phyloP scores from a whole-genome alignment of 2,797 vertebrate genomes.

The Leptatherina wallacei region DNA sequence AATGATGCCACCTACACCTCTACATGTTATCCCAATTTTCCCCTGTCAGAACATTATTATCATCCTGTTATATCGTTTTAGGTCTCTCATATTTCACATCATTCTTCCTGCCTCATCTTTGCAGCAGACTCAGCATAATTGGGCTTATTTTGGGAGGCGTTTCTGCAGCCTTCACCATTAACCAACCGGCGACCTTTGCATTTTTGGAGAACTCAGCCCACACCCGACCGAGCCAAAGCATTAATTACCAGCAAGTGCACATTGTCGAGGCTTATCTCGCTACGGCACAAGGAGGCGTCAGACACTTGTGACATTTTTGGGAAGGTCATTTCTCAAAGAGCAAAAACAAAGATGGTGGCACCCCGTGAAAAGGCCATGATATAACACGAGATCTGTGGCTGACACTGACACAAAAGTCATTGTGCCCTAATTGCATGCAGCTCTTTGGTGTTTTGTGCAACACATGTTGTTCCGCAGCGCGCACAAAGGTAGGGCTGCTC shows the following conservation, averaged over 20 bases:
- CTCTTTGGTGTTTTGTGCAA: constrained; percentile 35
- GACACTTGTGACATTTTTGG: constrained; percentile 58
- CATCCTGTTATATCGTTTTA: constrained; percentile 32
- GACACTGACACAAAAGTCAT: constrained; percentile 51
- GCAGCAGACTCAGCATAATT: constrained; percentile 54
- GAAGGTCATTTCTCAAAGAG: constrained; percentile 68
- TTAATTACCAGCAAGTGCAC: constrained; percentile 67
- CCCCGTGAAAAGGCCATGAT: constrained; percentile 43
- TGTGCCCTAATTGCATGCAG: constrained; percentile 42
- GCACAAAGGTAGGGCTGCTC: constrained; percentile 13
- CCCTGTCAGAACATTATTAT: constrained; percentile 27
- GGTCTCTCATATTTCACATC: constrained; percentile 25
- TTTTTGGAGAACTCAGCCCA: constrained; percentile 39
- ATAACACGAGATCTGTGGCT: constrained; percentile 38
- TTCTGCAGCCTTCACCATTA: constrained; percentile 23
- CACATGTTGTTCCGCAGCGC: constrained; percentile 1
- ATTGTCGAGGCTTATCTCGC: constrained; percentile 72
- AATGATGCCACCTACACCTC: not conserved
- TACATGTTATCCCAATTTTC: not conserved
- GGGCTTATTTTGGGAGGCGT: constrained; percentile 47
- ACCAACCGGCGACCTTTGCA: constrained; percentile 39
- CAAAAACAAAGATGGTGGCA: constrained; percentile 59
- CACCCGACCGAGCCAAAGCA: constrained; percentile 30
- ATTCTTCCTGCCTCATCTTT: constrained; percentile 24
- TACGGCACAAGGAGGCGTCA: constrained; percentile 48